Percentiles rank a stretch among this genome's conserved stretches.
Evolutionary conservation across 2,888 invertebrate species (phyloP).

Genomic region (Harpalus rufipes): DNA sequence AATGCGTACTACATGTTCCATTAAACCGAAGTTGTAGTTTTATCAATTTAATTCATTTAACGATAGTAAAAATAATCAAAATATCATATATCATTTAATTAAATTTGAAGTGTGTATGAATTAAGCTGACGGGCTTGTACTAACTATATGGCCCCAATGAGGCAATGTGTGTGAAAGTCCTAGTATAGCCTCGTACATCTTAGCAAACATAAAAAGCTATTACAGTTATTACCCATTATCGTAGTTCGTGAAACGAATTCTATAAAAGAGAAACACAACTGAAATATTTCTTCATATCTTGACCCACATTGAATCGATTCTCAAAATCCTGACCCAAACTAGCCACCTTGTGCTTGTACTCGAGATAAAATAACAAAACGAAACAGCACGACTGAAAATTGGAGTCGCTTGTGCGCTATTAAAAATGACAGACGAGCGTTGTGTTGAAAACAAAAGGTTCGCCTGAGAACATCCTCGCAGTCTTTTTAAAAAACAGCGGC

Average conservation of each 20-base stretch:
- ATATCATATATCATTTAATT: too few species aligned
- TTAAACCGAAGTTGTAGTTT: too few species aligned
- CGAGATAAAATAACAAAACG: slow-evolving; percentile 26
- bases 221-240: neutral
- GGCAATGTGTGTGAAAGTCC: too few species aligned
- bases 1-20: too few species aligned
- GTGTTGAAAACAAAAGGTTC: slow-evolving; percentile 55
- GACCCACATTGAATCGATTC: slow-evolving; percentile 3
- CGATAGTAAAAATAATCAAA: too few species aligned
- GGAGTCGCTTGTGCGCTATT: slow-evolving; percentile 39
- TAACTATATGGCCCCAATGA: too few species aligned
- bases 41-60: too few species aligned
- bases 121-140: too few species aligned
- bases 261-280: neutral
- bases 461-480: slow-evolving; percentile 19
- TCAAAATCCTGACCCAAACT: slow-evolving; percentile 21
- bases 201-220: neutral
- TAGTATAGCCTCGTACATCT: neutral
- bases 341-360: neutral
- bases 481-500: slow-evolving; percentile 28
- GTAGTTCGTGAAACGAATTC: neutral
- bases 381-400: slow-evolving; percentile 23
- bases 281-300: neutral
- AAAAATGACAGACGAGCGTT: slow-evolving; percentile 65
- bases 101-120: too few species aligned